Percentiles rank a stretch among this genome's conserved stretches.
Evolutionary conservation across 2,113 vertebrate species (phyloP).

Genomic region (Solea senegalensis): DNA sequence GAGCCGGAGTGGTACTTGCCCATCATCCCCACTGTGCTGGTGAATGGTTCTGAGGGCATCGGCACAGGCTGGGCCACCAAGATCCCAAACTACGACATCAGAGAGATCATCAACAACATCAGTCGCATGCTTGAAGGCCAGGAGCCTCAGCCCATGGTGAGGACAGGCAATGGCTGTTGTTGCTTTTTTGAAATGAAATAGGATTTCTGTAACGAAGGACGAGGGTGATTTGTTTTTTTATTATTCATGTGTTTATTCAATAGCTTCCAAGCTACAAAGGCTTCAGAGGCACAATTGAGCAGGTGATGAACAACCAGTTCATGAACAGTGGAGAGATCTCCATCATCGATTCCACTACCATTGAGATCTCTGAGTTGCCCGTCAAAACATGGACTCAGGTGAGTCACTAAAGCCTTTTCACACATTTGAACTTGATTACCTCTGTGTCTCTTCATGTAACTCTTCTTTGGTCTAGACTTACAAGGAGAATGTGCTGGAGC

Average conservation of each 20-base stretch:
- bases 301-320: slow-evolving; percentile 89
- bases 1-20: slow-evolving; percentile 99
- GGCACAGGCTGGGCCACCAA: slow-evolving; percentile 97
- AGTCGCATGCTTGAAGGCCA: slow-evolving; percentile 89
- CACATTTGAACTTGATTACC: neutral
- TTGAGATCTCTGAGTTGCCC: slow-evolving; percentile 98
- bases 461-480: slow-evolving; percentile 81
- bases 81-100: slow-evolving; percentile 90
- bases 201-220: neutral
- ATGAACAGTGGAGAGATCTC: slow-evolving; percentile 92
- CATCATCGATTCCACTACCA: slow-evolving; percentile 92
- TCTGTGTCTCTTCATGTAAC: neutral
- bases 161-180: neutral
- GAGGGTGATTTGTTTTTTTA: neutral
- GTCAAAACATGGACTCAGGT: slow-evolving; percentile 97
- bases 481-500: slow-evolving; percentile 95
- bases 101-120: slow-evolving; percentile 92
- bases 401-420: neutral
- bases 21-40: slow-evolving; percentile 92
- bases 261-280: slow-evolving; percentile 96
- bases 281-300: slow-evolving; percentile 92
- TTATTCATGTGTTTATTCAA: neutral
- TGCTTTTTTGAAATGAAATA: neutral
- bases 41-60: slow-evolving; percentile 95
- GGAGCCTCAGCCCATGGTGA: slow-evolving; percentile 92